Base-by-base conservation (phyloP, 2,888 invertebrate species). In the Conops quadrifasciatus region DNA sequence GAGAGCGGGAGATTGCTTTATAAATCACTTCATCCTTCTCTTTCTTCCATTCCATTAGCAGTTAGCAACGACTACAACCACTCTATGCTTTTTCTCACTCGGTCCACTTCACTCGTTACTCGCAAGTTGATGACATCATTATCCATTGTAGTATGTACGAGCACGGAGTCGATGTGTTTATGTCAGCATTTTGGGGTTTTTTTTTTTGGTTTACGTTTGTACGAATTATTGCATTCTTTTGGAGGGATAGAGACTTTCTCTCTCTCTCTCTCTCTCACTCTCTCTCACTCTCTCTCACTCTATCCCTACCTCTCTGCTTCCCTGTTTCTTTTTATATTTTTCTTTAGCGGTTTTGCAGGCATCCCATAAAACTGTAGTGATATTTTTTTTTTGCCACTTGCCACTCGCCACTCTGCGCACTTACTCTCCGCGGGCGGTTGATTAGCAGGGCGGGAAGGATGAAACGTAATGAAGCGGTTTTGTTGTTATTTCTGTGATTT, bases 381-480 rank as follows among this genome's bases (percentile, higher is more conserved):
- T 36, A 36, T 36, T 7, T 26, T 28, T 49, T 16, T 58, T 28
- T 15, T 58, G 28, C 9, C 30, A 21, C 64, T 45, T 19, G 13
- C 47, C 26, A 24, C 64, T 49, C 62, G 9, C n/a, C 49, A 26
- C 30, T 36, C 9, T 36, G 4, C n/a, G n/a, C 4, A 36, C 9
- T 36, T 36, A 36, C 36, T 7, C 36, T 36, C 36, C 36, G 9
- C 36, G 36, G 36, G 36, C 36, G 36, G 36, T 36, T 36, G 36
- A 36, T 36, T 36, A 36, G 36, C 36, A 7, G 9, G 4, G 36
- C 36, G 36, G 36, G 9, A n/a, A 28, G 51, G 19, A 68, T 47
- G 59, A 28, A 49, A 60, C 49, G 68, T 68, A 68, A 68, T 68
- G 62, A 62, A 68, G 68, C 62, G 49, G 30, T 62, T 28, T 60